These are phyloP conservation scores for Drosophila mayaguana DNA, from an alignment of 2,888 invertebrate genomes.

Conservation along the genomic window DNA sequence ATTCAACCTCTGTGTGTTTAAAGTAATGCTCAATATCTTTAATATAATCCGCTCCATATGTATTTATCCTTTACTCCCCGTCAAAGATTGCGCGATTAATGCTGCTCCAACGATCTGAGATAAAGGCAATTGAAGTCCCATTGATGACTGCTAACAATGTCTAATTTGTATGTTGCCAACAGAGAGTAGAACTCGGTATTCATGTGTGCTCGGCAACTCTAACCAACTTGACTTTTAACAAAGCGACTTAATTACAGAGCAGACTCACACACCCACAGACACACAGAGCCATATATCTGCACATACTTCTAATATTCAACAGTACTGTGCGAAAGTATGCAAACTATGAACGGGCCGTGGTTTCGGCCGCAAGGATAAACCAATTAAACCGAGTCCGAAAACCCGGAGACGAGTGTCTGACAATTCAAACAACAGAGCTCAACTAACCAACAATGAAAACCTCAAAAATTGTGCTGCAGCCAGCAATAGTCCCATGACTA, in stretches of 20 bases:
- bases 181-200: neutral
- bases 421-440: conserved; percentile 73
- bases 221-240: conserved; percentile 28
- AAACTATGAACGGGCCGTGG: conserved; percentile 35
- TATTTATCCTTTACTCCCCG: neutral
- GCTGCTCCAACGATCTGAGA: conserved; percentile 13
- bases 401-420: conserved; percentile 57
- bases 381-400: conserved; percentile 71
- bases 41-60: neutral
- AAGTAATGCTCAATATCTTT: neutral
- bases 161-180: conserved; percentile 42
- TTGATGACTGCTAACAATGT: conserved; percentile 45
- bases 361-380: conserved; percentile 65
- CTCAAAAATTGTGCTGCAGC: conserved; percentile 69
- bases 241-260: conserved; percentile 71
- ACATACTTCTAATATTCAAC: conserved; percentile 43
- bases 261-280: conserved; percentile 20
- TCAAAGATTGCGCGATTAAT: neutral
- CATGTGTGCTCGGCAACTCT: conserved; percentile 8
- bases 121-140: conserved; percentile 38
- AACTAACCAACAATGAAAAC: conserved; percentile 79
- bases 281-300: neutral
- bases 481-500: conserved; percentile 72
- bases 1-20: no score
- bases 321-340: conserved; percentile 30